A percentile compares a stretch with the other conserved stretches of the same genome.
These are phyloP conservation scores for Phataginus tricuspis DNA, from an alignment of 2,797 vertebrate genomes.

Conservation along the genomic window DNA sequence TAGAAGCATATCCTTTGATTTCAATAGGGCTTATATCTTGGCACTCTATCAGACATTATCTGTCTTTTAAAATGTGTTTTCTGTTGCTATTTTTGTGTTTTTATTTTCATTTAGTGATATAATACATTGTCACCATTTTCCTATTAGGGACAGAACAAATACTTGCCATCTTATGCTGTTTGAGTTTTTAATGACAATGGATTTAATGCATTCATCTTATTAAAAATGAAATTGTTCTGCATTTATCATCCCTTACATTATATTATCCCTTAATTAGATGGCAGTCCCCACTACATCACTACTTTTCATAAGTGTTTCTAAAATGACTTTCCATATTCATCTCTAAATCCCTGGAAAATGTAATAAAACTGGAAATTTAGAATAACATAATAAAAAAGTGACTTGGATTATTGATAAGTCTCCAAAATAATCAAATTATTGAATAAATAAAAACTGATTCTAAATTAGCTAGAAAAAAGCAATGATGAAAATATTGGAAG, in stretches of 20 bases:
- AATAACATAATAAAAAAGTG: background rate
- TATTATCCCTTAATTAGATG: background rate
- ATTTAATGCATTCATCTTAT: background rate
- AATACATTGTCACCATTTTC: background rate
- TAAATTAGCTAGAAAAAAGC: background rate
- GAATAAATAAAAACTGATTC: background rate
- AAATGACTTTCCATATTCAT: background rate
- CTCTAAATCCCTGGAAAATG: background rate
- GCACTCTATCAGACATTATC: background rate
- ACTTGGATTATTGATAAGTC: background rate
- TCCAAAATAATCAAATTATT: background rate
- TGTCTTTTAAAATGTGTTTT: constrained; percentile 17
- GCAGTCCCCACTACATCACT: background rate
- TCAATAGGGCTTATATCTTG: background rate
- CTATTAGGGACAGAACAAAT: background rate
- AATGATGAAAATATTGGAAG: background rate
- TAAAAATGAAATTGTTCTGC: constrained; percentile 5
- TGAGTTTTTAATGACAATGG: background rate
- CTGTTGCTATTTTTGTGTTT: background rate
- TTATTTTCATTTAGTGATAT: constrained; percentile 23
- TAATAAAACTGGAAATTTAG: constrained; percentile 6
- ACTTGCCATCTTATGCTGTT: background rate
- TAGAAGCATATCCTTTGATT: background rate
- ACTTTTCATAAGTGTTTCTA: background rate
- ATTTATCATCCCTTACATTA: background rate